Evolutionary conservation across 1,140 invertebrate genomes (phyloP).

Genomic region (Sminthurides bifidus): DNA sequence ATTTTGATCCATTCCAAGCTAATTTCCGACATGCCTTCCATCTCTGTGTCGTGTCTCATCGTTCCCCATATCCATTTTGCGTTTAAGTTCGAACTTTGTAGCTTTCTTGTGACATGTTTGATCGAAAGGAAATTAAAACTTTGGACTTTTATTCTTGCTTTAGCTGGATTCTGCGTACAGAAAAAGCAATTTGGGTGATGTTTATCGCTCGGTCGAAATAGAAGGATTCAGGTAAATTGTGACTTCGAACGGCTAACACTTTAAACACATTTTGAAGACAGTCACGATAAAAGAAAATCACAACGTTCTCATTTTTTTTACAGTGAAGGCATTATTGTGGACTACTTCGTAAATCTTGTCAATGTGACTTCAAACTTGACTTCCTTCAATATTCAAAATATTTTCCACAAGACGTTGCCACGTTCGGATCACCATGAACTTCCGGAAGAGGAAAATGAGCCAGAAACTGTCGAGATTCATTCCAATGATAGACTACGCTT

Average conservation of each 20-base stretch:
- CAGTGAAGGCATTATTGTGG: conserved; percentile 69
- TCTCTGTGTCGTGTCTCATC: neutral
- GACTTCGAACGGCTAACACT: too few species aligned
- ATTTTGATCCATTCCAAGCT: neutral
- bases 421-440: conserved; percentile 34
- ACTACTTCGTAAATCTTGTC: conserved; percentile 70
- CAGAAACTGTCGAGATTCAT: conserved; percentile 36
- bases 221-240: conserved; percentile 69
- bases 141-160: conserved; percentile 34
- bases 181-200: conserved; percentile 56
- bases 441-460: conserved; percentile 34
- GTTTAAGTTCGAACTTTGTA: neutral
- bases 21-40: neutral
- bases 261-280: too few species aligned
- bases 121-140: neutral
- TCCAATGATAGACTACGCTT: conserved; percentile 49
- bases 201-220: conserved; percentile 72
- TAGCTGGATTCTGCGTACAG: conserved; percentile 71
- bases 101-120: neutral
- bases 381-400: conserved; percentile 62
- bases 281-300: neutral
- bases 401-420: conserved; percentile 65
- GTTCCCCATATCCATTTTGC: neutral
- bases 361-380: conserved; percentile 63
- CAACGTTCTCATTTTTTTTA: neutral